A percentile compares a stretch with the other conserved stretches of the same genome.
Conservation (phyloP, 1,140 invertebrate species). For the Rhysida immarginata region DNA sequence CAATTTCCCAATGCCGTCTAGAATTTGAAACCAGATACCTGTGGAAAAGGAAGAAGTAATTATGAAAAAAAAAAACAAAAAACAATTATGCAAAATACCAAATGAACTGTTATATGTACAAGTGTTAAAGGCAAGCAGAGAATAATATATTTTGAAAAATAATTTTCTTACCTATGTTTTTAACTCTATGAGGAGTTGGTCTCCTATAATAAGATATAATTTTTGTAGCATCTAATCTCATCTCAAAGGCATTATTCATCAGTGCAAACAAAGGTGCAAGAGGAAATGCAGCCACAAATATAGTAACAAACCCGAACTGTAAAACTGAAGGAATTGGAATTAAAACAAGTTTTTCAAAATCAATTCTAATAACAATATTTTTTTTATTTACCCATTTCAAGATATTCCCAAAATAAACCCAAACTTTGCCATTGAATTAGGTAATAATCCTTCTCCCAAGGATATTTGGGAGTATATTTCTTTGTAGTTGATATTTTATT, state of each 20-base stretch:
- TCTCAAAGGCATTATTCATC: conserved; percentile 76
- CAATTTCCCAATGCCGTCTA: conserved; percentile 75
- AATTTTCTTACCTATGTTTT: conserved; percentile 49
- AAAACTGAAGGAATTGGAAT: conserved; percentile 31
- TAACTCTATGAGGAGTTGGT: conserved; percentile 65
- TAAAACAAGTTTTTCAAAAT: too few species aligned
- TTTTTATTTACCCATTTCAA: conserved; percentile 83
- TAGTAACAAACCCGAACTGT: conserved; percentile 79
- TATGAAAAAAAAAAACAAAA: too few species aligned
- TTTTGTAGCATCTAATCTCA: conserved; percentile 74
- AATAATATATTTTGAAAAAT: too few species aligned
- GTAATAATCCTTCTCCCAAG: conserved; percentile 82
- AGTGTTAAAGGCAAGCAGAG: not conserved
- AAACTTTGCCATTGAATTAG: conserved; percentile 74
- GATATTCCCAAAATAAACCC: conserved; percentile 87
- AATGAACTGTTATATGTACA: not conserved
- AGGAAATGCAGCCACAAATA: conserved; percentile 80
- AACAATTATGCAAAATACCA: too few species aligned
- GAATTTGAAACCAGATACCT: conserved; percentile 80
- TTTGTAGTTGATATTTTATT: not conserved
- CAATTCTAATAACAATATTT: too few species aligned
- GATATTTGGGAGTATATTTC: conserved; percentile 16
- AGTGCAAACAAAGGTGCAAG: conserved; percentile 70
- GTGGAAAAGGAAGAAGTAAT: not conserved
- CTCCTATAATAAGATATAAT: conserved; percentile 65